Base-by-base conservation (phyloP, 1,140 invertebrate genomes). In the Drosophila bifasciata region DNA sequence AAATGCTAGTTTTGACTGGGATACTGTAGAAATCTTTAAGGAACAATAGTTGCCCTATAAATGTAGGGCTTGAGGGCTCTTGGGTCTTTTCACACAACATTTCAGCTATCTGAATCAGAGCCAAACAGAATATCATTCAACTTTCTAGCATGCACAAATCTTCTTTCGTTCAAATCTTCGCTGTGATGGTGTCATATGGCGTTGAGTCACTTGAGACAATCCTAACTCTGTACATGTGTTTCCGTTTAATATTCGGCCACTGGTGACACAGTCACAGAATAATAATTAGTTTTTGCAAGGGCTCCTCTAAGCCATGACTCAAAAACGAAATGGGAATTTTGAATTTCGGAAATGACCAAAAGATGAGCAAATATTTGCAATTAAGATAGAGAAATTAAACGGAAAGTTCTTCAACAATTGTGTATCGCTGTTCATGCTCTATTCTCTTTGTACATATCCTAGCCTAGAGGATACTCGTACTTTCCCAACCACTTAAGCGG, bases 221-320 rank as follows among this genome's bases (percentile, higher is more conserved):
- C 32, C 43, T 23, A 44, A 68, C 41, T 40, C 32, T 55, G 39
- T 67, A 68, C 62, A 68, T 40, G n/a, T 67, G 49, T 67, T 68
- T 23, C 49, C 64, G 55, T 8, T 63, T 19, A 48, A 32, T 41
- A 40, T 68, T 68, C 56, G 32, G 53, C 41, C 48, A 55, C 5
- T 40, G 32, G 23, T 56, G 64, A 68, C 62, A 68, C 62, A 68
- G 17, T n/a, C 46, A 5, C 66, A 23, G 67, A 70, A 70, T 70
- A 70, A 21, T 39, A 70, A 70, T 64, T 32, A 41, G 9, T 32
- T 23, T 21, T 36, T 49, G 46, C 11, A 28, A 58, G 23, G 23
- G 13, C 32, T 44, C 25, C 11, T 13, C 32, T 36, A 49, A 39
- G 11, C 48, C 48, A 32, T 81, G 78, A 81, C 72, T 81, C 78